Conservation (phyloP, 2,113 vertebrate genomes). For the Typhlomys cinereus region DNA sequence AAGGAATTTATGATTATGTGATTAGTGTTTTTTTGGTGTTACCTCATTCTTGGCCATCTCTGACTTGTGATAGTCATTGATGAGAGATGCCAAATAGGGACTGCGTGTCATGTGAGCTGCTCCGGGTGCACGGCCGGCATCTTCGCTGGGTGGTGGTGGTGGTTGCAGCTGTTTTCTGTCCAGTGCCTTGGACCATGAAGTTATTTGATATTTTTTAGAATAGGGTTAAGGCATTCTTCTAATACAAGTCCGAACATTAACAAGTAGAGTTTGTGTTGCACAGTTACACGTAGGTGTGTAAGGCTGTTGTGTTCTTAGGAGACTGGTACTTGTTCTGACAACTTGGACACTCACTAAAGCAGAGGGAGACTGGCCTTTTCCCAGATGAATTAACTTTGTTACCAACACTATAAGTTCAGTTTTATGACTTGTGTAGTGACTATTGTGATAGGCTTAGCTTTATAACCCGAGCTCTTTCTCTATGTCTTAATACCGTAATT, state of each 20-base stretch:
- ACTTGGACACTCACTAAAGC: neutral
- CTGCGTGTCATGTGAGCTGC: neutral
- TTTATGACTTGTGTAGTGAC: constrained; percentile 2
- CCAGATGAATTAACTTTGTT: neutral
- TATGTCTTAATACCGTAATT: neutral
- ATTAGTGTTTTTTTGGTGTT: neutral
- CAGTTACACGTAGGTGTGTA: neutral
- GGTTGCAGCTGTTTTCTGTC: neutral
- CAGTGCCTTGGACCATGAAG: neutral
- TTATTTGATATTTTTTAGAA: neutral
- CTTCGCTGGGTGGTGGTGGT: neutral
- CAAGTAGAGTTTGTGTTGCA: neutral
- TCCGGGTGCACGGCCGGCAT: neutral
- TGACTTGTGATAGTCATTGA: neutral
- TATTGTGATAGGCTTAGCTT: neutral
- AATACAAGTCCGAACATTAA: neutral
- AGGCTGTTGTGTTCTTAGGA: neutral
- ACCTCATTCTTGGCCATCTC: neutral
- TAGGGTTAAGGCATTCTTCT: neutral
- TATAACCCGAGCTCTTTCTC: neutral
- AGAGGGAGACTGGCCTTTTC: neutral
- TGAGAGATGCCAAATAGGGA: neutral
- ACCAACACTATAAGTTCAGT: neutral
- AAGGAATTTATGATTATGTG: too few relatives aligned
- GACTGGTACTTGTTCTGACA: neutral